Base-by-base conservation (phyloP, 2,888 invertebrate genomes). In the Luperina testacea region DNA sequence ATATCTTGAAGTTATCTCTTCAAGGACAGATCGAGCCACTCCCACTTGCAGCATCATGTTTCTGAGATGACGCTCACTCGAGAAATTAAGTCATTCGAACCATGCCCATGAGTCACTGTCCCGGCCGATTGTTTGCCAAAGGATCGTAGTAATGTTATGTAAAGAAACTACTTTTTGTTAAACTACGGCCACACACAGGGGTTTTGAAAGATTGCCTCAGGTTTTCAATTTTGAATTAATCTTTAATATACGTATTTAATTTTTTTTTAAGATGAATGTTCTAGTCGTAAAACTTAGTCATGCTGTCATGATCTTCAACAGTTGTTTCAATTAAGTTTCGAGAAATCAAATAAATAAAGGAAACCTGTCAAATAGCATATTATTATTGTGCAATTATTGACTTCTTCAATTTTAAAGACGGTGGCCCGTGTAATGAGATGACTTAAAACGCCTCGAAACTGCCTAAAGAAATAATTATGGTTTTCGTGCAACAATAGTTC, bases 1-100 rank as follows among this genome's bases (percentile, higher is more conserved):
- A 20, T 74, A 63, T 20, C 65, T 57, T 57, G 24, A 45, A 73
- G 32, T 38, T 75, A 76, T 74, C 15, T 13, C 32, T 57, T 61
- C 75, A 82, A 85, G 84, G 79, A 38, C 86, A 80, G 48, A 75
- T 68, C 48, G 72, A n/a, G 80, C 59, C 87, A 86, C 88, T 79
- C 82, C 82, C 86, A 82, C 81, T 27, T 77, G 67, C 68, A 42
- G 71, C 72, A 81, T 85, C 76, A 81, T 69, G 76, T 73, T 68
- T 78, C 67, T 51, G 13, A 42, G 71, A 73, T 78, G 75, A 77
- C 75, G 69, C 57, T 83, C 24, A 68, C 38, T 75, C 42, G 32
- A 72, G 24, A 59, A 76, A 77, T 53, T 64, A 77, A 70, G 65
- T 77, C 81, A 81, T 75, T 81, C 78, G 76, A 61, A 75, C 68